Evolutionary conservation across 2,888 invertebrate species (phyloP).

Genomic region (Noctua fimbriata): DNA sequence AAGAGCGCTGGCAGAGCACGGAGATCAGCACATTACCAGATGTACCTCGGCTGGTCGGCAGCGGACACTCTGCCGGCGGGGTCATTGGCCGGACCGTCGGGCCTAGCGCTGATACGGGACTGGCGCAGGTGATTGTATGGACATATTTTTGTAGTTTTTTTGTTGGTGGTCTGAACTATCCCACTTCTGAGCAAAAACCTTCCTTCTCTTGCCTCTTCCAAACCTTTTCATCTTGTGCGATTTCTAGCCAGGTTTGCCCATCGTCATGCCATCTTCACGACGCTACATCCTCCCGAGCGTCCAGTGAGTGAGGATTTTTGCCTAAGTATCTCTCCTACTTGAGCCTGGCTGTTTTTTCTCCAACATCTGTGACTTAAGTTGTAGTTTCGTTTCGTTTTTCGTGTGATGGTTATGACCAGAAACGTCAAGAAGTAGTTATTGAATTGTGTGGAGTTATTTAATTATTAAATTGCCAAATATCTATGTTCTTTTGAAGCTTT

Average conservation of each 20-base stretch:
- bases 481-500: neutral
- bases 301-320: neutral
- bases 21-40: slow-evolving; percentile 95
- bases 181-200: neutral
- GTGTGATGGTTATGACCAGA: neutral
- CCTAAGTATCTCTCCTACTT: neutral
- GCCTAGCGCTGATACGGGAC: slow-evolving; percentile 89
- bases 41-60: slow-evolving; percentile 96
- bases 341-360: neutral
- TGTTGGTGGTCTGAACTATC: neutral
- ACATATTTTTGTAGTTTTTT: neutral
- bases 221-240: neutral
- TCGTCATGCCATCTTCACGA: neutral
- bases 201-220: neutral
- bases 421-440: neutral
- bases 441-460: neutral
- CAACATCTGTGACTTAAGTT: too few species aligned
- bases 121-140: slow-evolving; percentile 82
- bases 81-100: slow-evolving; percentile 98
- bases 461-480: neutral
- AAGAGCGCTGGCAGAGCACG: slow-evolving; percentile 93
- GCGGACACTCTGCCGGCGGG: slow-evolving; percentile 99
- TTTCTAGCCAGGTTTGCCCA: neutral
- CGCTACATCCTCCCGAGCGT: neutral
- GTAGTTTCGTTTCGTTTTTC: neutral